phyloP scores from a whole-genome alignment of 2,888 invertebrate genomes.

The Platypus cylindrus region DNA sequence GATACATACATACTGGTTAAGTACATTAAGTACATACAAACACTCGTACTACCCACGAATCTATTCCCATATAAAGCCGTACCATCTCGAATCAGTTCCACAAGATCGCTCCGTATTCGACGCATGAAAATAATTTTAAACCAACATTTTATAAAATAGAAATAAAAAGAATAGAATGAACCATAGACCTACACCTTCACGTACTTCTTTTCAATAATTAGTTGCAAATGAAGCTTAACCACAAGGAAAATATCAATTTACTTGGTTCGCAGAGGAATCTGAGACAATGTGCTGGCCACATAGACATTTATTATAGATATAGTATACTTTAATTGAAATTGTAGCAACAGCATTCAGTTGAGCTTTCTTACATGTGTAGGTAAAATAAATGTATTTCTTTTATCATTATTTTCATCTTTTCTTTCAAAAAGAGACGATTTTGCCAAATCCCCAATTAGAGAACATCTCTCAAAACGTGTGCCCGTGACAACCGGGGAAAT shows the following conservation, averaged over 20 bases:
- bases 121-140: constrained; percentile 8
- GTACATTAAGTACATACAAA: too few relatives aligned
- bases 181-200: constrained; percentile 7
- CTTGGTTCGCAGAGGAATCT: too few relatives aligned
- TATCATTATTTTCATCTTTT: too few relatives aligned
- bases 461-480: constrained; percentile 25
- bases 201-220: constrained; percentile 6
- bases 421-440: constrained; percentile 12
- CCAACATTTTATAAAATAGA: constrained; percentile 9
- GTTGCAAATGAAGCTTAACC: constrained; percentile 10
- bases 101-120: constrained; percentile 1
- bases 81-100: constrained; percentile 4
- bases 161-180: too few relatives aligned
- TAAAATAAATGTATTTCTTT: too few relatives aligned
- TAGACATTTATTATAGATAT: too few relatives aligned
- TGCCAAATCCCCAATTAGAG: constrained; percentile 16
- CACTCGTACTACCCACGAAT: too few relatives aligned
- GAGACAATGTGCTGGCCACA: too few relatives aligned
- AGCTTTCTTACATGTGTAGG: too few relatives aligned
- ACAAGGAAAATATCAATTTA: constrained; percentile 10
- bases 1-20: too few relatives aligned
- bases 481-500: constrained; percentile 37
- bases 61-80: constrained; percentile 3
- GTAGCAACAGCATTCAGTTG: too few relatives aligned
- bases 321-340: too few relatives aligned